Evolutionary conservation across 2,797 vertebrate genomes (phyloP).

Genomic region (Enteromius viviparus): DNA sequence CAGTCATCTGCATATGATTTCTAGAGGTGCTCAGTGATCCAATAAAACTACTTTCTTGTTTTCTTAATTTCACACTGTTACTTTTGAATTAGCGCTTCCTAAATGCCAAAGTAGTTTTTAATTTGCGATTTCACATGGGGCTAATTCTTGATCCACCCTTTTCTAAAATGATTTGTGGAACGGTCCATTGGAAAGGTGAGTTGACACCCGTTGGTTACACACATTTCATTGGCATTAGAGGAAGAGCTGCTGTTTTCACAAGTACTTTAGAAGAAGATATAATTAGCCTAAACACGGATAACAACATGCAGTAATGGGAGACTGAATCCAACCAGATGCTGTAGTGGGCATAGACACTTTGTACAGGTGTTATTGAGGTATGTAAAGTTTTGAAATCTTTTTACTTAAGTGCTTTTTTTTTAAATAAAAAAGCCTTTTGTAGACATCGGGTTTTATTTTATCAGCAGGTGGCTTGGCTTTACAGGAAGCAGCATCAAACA

Average conservation of each 20-base stretch:
- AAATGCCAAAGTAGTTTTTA: slow-evolving; percentile 64
- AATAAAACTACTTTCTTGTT: not conserved
- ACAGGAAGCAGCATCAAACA: slow-evolving; percentile 15
- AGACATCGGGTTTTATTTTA: not conserved
- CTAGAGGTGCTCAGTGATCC: not conserved
- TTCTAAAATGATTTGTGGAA: slow-evolving; percentile 48
- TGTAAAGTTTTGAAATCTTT: slow-evolving; percentile 5
- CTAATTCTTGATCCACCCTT: slow-evolving; percentile 11
- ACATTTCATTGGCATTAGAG: slow-evolving; percentile 49
- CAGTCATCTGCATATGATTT: not conserved
- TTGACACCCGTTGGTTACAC: slow-evolving; percentile 41
- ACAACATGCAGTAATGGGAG: slow-evolving; percentile 8
- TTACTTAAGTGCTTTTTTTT: not conserved
- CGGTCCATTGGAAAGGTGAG: slow-evolving; percentile 60
- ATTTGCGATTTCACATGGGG: not conserved
- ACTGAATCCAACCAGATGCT: slow-evolving; percentile 28
- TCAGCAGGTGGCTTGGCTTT: slow-evolving; percentile 3
- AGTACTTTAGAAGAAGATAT: not conserved
- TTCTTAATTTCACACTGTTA: not conserved
- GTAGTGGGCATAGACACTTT: not conserved
- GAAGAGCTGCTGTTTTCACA: slow-evolving; percentile 46
- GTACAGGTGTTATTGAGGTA: slow-evolving; percentile 11
- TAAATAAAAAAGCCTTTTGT: not conserved
- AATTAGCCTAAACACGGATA: slow-evolving; percentile 12
- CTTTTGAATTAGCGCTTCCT: not conserved